Conservation (phyloP, 1,140 invertebrate genomes). For the Leptinotarsa defecta region DNA sequence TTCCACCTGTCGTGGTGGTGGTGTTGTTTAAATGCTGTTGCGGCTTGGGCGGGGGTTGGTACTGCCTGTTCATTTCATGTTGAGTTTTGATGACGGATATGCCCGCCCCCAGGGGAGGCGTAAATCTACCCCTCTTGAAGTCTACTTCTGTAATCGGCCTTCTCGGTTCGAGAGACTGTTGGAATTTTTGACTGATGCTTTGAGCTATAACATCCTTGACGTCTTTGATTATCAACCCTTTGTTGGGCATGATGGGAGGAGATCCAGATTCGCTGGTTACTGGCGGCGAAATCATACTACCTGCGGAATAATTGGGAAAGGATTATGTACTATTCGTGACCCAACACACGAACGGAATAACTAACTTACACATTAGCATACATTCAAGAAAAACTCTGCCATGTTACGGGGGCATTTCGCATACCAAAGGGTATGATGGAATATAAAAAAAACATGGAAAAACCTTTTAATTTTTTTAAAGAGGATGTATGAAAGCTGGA, state of each 20-base stretch:
- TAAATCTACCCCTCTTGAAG: constrained; percentile 62
- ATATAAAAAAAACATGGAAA: too few species aligned
- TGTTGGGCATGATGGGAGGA: constrained; percentile 61
- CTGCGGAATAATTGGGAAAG: not conserved
- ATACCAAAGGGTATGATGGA: not conserved
- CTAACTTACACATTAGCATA: too few species aligned
- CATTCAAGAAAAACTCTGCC: not conserved
- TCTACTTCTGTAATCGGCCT: constrained; percentile 53
- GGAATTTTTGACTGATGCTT: constrained; percentile 86
- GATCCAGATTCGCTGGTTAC: constrained; percentile 58
- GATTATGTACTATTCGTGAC: not conserved
- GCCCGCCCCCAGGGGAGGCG: constrained; percentile 58
- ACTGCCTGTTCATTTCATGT: constrained; percentile 48
- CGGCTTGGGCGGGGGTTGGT: constrained; percentile 46
- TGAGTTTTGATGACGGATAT: constrained; percentile 51
- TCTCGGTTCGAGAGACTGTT: constrained; percentile 65
- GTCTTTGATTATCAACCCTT: constrained; percentile 63
- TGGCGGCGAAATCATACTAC: constrained; percentile 54
- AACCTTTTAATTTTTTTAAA: too few species aligned
- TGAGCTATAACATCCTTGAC: constrained; percentile 83
- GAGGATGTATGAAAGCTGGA: too few species aligned
- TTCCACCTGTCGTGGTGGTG: constrained; percentile 63
- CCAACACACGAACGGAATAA: not conserved
- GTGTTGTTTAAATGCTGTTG: constrained; percentile 31
- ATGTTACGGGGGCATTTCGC: not conserved